These are phyloP conservation scores for Esperia sulphurella DNA, from an alignment of 2,888 invertebrate species.

Conservation along the genomic window DNA sequence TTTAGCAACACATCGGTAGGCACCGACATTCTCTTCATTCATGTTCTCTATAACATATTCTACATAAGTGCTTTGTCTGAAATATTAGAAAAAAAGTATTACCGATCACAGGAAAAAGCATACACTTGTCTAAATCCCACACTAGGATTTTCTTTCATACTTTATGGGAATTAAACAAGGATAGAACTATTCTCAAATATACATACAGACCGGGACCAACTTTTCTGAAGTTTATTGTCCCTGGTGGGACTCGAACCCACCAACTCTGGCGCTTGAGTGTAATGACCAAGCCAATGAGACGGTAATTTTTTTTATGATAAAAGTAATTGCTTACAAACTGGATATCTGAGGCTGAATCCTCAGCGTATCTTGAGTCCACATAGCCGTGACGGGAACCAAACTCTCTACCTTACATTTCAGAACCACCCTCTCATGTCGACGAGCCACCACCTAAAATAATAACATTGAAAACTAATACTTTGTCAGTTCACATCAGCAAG, in stretches of 20 bases:
- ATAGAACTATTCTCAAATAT: too few species aligned
- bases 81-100: slow-evolving; percentile 12
- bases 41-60: slow-evolving; percentile 56
- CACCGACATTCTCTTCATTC: slow-evolving; percentile 46
- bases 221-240: too few species aligned
- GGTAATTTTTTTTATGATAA: too few species aligned
- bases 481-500: too few species aligned
- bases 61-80: slow-evolving; percentile 59
- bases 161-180: too few species aligned
- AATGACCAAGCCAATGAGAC: too few species aligned
- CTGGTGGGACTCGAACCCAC: too few species aligned
- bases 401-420: slow-evolving; percentile 81
- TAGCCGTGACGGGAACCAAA: slow-evolving; percentile 78
- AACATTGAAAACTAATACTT: neutral
- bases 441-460: slow-evolving; percentile 42
- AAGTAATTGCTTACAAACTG: slow-evolving; percentile 45
- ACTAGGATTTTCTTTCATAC: too few species aligned
- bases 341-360: slow-evolving; percentile 31
- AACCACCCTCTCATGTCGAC: slow-evolving; percentile 65
- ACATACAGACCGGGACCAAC: too few species aligned
- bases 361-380: slow-evolving; percentile 66
- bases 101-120: too few species aligned
- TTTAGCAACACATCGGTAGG: slow-evolving; percentile 47
- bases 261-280: too few species aligned
- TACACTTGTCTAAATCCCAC: too few species aligned